Evolutionary conservation across 2,113 vertebrate genomes (phyloP), one percentile per base, ranked within the genome.

Genomic region (Epinephelus moara): DNA sequence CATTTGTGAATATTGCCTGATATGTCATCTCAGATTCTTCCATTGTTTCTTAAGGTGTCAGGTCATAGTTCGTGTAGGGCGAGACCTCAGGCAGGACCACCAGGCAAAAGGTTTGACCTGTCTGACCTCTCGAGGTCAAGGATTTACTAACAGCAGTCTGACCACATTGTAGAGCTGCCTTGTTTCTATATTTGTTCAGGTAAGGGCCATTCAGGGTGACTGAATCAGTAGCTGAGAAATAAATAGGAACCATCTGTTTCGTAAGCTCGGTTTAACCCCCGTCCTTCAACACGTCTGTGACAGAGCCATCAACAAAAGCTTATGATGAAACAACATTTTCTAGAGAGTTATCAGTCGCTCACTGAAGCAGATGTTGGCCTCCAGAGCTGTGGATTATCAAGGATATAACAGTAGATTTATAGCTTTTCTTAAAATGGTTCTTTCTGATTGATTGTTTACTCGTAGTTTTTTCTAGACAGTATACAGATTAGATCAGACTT

Each of bases 211-310:
- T 49, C 13, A n/a, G 72, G 53, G 30, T 72, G 60, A 81, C 25
- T 6, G 57, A 70, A 66, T 79, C 70, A 50, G 69, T 68, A 45
- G 40, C 76, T 61, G 18, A 73, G 56, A 82, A 84, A 80, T 55
- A 75, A 81, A 75, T 80, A 45, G 27, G 25, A 82, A 47, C 60
- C 66, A 64, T 80, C 84, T 87, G 70, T 74, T 85, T 67, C 23
- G 25, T 72, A 69, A 83, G 63, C 70, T 42, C 8, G 23, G 9
- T 45, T 45, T 45, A 45, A 45, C 42, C 9, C 42, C 11, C 3
- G 2, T 37, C 33, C 5, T 37, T 37, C 33, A 37, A 37, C 33
- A 14, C 2, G 53, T 53, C 2, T 64, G 27, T 68, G 30, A 21
- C 62, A 50, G 15, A 21, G 53, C 37, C 53, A 71, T 84, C 68